Conservation (phyloP, 2,113 vertebrate species). For the Manacus vitellinus region DNA sequence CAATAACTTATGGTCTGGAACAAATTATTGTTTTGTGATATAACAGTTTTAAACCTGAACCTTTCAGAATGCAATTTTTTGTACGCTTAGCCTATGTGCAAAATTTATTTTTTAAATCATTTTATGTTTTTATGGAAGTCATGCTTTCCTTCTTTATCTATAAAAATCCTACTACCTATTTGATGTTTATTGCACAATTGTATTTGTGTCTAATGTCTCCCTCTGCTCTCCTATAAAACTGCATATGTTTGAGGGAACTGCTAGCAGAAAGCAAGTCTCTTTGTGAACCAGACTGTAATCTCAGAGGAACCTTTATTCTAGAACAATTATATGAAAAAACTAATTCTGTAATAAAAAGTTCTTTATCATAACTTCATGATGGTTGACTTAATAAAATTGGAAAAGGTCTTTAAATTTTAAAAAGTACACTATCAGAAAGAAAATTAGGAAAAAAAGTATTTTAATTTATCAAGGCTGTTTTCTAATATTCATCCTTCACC, state of each 20-base stretch:
- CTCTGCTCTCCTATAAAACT: slow-evolving; percentile 29
- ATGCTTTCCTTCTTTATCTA: background rate
- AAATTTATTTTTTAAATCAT: background rate
- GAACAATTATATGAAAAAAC: background rate
- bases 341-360: background rate
- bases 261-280: background rate
- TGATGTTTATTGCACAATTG: slow-evolving; percentile 21
- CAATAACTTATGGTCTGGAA: background rate
- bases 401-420: background rate
- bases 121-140: background rate
- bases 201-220: slow-evolving; percentile 37
- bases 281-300: background rate
- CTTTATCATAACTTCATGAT: slow-evolving; percentile 1
- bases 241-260: background rate
- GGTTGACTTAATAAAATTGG: slow-evolving; percentile 27
- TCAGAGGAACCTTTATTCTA: slow-evolving; percentile 27
- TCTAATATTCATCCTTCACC: background rate
- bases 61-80: background rate
- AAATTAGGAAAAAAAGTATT: background rate
- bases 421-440: background rate
- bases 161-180: background rate
- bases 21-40: background rate
- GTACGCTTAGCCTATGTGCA: background rate
- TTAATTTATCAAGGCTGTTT: background rate
- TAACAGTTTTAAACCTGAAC: background rate